These are phyloP conservation scores for Pammene aurita DNA, from an alignment of 2,888 invertebrate genomes.

Conservation along the genomic window DNA sequence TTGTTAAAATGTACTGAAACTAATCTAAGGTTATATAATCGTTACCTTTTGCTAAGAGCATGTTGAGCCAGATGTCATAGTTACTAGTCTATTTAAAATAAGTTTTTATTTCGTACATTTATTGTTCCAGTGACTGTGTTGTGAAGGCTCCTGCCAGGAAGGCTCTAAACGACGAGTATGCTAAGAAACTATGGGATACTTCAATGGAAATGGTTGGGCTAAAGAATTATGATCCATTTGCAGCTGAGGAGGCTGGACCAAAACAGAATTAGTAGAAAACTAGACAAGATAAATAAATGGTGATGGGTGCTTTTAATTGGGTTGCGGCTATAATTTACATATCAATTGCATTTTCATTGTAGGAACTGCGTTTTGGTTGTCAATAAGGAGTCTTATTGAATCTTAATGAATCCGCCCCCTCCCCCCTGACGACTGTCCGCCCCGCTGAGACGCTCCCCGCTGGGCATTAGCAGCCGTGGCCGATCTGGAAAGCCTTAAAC, in stretches of 20 bases:
- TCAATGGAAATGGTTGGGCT: constrained; percentile 83
- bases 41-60: too few species aligned
- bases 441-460: too few species aligned
- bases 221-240: constrained; percentile 68
- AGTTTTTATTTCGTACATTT: constrained; percentile 28
- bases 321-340: neutral
- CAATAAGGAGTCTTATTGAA: too few species aligned
- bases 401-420: too few species aligned
- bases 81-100: too few species aligned
- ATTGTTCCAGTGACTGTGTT: constrained; percentile 83
- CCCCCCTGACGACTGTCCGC: too few species aligned
- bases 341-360: neutral
- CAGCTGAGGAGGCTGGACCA: constrained; percentile 58
- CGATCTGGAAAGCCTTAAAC: too few species aligned
- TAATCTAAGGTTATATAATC: too few species aligned
- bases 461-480: too few species aligned
- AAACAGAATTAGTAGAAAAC: constrained; percentile 41
- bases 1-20: too few species aligned
- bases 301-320: neutral
- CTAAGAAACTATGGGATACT: constrained; percentile 84
- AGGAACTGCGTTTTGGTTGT: too few species aligned
- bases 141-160: constrained; percentile 66
- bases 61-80: too few species aligned
- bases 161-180: constrained; percentile 76
- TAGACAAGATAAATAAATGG: neutral